phyloP scores from a whole-genome alignment of 2,113 vertebrate genomes.

The Oplegnathus fasciatus region DNA sequence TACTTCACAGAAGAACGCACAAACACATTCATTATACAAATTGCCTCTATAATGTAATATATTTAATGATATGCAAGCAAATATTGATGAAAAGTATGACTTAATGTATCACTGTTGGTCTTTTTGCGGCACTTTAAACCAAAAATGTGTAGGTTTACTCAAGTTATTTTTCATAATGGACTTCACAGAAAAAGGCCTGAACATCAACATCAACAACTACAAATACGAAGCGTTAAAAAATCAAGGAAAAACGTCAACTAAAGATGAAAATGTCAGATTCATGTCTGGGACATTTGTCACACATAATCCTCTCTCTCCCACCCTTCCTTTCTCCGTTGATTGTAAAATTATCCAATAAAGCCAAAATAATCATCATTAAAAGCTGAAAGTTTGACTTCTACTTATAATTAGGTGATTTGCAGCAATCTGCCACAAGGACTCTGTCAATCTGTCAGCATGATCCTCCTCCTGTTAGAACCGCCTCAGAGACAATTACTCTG shows the following conservation, averaged over 20 bases:
- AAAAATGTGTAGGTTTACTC: not conserved
- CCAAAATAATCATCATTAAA: constrained; percentile 64
- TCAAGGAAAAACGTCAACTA: not conserved
- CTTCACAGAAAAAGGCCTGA: not conserved
- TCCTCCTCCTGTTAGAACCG: constrained; percentile 57
- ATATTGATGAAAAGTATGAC: not conserved
- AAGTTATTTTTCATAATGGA: not conserved
- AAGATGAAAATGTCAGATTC: not conserved
- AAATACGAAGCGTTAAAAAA: not conserved
- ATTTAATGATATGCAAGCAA: not conserved
- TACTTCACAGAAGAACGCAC: not conserved
- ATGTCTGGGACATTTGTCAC: constrained; percentile 12
- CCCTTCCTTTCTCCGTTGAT: not conserved
- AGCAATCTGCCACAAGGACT: constrained; percentile 68
- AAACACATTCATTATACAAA: not conserved
- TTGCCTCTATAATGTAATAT: not conserved
- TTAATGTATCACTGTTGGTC: not conserved
- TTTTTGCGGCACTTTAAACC: too few species aligned
- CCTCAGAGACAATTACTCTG: constrained; percentile 66
- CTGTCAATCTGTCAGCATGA: constrained; percentile 63
- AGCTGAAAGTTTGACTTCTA: constrained; percentile 58
- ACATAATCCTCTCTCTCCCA: not conserved
- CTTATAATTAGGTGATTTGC: constrained; percentile 75
- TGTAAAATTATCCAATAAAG: constrained; percentile 50
- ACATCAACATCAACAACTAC: not conserved